phyloP scores from a whole-genome alignment of 1,140 invertebrate species.

The Brachionus paranguensis region DNA sequence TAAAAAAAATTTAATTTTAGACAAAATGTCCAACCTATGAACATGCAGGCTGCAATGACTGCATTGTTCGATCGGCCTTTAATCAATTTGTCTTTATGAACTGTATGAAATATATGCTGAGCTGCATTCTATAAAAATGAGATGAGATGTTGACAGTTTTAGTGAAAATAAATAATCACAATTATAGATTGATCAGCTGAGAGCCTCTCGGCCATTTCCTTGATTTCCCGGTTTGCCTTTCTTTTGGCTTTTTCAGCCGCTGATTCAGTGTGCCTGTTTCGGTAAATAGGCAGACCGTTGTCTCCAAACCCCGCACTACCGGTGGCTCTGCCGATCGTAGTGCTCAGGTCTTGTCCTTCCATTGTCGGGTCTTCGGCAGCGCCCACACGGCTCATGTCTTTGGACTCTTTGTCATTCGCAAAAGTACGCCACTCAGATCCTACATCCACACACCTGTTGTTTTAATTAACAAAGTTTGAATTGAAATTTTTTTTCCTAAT shows the following conservation, averaged over 20 bases:
- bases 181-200: slow-evolving; percentile 39
- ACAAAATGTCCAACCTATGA: slow-evolving; percentile 62
- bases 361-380: slow-evolving; percentile 77
- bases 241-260: slow-evolving; percentile 28
- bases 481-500: slow-evolving; percentile 59
- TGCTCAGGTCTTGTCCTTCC: slow-evolving; percentile 89
- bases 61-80: slow-evolving; percentile 93
- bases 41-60: slow-evolving; percentile 94
- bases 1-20: neutral
- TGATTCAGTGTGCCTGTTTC: slow-evolving; percentile 68
- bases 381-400: slow-evolving; percentile 97
- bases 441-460: slow-evolving; percentile 84
- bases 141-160: neutral
- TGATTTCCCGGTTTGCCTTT: slow-evolving; percentile 2
- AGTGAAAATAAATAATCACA: neutral
- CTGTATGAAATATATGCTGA: slow-evolving; percentile 37
- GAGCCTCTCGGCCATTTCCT: slow-evolving; percentile 22
- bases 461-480: slow-evolving; percentile 53
- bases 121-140: slow-evolving; percentile 19
- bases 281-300: slow-evolving; percentile 79
- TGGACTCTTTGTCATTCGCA: slow-evolving; percentile 91
- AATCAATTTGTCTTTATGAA: slow-evolving; percentile 83
- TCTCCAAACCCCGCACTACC: slow-evolving; percentile 74
- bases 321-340: slow-evolving; percentile 83
- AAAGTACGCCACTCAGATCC: slow-evolving; percentile 99